Evolutionary conservation across 2,797 vertebrate genomes (phyloP).

Genomic region (Schizopygopsis malacanthus): DNA sequence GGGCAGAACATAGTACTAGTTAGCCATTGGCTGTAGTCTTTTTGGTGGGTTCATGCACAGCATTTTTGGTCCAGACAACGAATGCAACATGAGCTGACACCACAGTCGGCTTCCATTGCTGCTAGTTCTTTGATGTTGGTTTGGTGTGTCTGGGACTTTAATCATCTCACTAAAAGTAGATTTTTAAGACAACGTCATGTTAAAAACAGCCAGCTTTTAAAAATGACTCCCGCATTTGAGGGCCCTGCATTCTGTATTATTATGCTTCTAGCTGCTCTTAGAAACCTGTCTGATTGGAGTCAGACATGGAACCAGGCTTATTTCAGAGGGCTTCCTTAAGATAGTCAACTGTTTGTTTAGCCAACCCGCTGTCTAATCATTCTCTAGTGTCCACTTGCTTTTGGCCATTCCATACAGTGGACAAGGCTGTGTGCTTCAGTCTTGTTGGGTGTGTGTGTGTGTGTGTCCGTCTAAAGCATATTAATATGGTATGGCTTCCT

Average conservation of each 20-base stretch:
- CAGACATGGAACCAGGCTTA: not conserved
- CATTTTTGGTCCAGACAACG: not conserved
- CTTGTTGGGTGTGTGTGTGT: slow-evolving; percentile 24
- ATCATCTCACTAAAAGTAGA: not conserved
- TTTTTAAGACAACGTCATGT: not conserved
- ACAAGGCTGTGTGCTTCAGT: not conserved
- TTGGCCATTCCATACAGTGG: not conserved
- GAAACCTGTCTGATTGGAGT: not conserved
- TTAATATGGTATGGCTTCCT: slow-evolving; percentile 21
- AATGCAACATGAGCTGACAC: not conserved
- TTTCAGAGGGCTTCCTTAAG: not conserved
- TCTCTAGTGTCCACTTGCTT: not conserved
- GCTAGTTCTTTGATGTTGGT: not conserved
- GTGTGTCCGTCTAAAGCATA: not conserved
- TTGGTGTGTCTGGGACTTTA: not conserved
- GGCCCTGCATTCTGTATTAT: not conserved
- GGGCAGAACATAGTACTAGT: not conserved
- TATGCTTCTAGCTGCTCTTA: not conserved
- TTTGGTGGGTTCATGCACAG: not conserved
- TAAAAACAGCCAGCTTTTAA: not conserved
- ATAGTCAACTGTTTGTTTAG: not conserved
- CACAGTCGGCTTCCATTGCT: not conserved
- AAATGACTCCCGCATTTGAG: not conserved
- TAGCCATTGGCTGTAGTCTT: not conserved
- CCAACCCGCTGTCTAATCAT: not conserved